phyloP scores from a whole-genome alignment of 2,888 invertebrate genomes.

The Troilus luridus region DNA sequence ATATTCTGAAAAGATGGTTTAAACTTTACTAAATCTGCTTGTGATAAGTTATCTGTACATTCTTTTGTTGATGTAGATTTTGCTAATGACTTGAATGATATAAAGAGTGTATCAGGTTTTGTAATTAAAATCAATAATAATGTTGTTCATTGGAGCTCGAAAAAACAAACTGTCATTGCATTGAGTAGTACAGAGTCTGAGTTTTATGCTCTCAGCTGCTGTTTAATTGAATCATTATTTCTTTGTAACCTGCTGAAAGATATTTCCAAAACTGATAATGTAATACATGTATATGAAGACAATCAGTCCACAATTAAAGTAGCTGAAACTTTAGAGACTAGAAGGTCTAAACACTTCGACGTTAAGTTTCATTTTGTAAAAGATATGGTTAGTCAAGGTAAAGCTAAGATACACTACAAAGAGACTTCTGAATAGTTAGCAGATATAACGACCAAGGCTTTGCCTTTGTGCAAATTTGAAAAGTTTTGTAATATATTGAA shows the following conservation, averaged over 20 bases:
- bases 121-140: conserved; percentile 55
- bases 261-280: too few relatives aligned
- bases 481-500: too few relatives aligned
- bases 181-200: conserved; percentile 52
- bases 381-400: neutral
- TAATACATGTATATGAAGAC: neutral
- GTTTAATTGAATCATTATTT: too few relatives aligned
- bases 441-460: too few relatives aligned
- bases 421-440: too few relatives aligned
- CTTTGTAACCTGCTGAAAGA: too few relatives aligned
- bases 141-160: conserved; percentile 38
- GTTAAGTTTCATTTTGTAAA: neutral
- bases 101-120: conserved; percentile 54
- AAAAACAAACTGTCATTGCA: conserved; percentile 56
- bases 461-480: too few relatives aligned
- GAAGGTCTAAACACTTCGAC: conserved; percentile 11
- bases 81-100: neutral
- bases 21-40: conserved; percentile 42
- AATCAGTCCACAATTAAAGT: conserved; percentile 13
- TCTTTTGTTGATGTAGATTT: conserved; percentile 56
- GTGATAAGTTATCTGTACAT: neutral
- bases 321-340: neutral
- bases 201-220: conserved; percentile 19
- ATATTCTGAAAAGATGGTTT: neutral
- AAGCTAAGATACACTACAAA: too few relatives aligned